Evolutionary conservation across 2,888 invertebrate genomes (phyloP).

Genomic region (Portevinia maculata): DNA sequence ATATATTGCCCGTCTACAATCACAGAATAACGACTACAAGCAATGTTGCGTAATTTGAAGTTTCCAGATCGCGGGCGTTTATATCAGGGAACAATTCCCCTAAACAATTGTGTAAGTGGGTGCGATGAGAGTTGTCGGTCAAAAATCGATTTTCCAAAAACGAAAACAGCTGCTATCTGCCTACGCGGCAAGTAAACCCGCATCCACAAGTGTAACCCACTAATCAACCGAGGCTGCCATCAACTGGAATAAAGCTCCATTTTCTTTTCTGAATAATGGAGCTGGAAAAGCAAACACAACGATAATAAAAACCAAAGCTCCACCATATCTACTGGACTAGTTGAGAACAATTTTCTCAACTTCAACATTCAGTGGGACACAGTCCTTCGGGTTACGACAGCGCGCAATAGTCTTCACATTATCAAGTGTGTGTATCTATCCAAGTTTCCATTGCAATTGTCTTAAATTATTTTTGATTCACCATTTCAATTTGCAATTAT

Average conservation of each 20-base stretch:
- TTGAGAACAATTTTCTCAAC: slow-evolving; percentile 51
- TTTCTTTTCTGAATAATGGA: background rate
- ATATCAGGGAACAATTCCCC: slow-evolving; percentile 11
- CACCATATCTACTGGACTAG: slow-evolving; percentile 8
- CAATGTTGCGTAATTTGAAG: slow-evolving; percentile 52
- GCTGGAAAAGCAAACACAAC: slow-evolving; percentile 28
- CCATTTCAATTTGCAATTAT: slow-evolving; percentile 6
- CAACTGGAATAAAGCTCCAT: slow-evolving; percentile 30
- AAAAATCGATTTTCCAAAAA: slow-evolving; percentile 62
- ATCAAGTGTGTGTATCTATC: slow-evolving; percentile 58
- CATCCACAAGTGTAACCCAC: slow-evolving; percentile 67
- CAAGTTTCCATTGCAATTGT: slow-evolving; percentile 49
- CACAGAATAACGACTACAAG: slow-evolving; percentile 26
- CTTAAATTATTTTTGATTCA: slow-evolving; percentile 31
- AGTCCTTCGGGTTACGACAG: slow-evolving; percentile 82
- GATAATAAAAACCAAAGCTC: slow-evolving; percentile 7
- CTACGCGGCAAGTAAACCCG: slow-evolving; percentile 57
- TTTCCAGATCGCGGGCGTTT: slow-evolving; percentile 48
- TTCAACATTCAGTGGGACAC: slow-evolving; percentile 80
- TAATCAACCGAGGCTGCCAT: too few relatives aligned
- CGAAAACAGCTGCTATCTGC: slow-evolving; percentile 67
- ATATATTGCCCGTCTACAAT: slow-evolving; percentile 55
- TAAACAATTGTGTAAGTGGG: slow-evolving; percentile 10
- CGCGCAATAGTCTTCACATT: slow-evolving; percentile 76
- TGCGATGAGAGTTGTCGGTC: background rate